phyloP scores from a whole-genome alignment of 2,113 vertebrate species.

The Embiotoca jacksoni region DNA sequence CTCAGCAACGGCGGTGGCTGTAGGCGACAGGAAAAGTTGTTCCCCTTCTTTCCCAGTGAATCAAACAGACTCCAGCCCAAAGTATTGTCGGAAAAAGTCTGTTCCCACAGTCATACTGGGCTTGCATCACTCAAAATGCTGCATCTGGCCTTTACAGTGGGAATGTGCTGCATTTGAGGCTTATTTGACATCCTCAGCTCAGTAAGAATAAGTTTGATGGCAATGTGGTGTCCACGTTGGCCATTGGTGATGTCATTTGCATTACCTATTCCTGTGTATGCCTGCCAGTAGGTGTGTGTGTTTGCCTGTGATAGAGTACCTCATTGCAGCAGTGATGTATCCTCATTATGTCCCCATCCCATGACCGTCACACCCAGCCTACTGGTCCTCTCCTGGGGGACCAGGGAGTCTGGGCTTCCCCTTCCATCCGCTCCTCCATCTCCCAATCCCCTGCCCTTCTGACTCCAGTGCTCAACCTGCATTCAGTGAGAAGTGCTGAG shows the following conservation, averaged over 20 bases:
- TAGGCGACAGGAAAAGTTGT: constrained; percentile 72
- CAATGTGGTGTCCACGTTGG: constrained; percentile 21
- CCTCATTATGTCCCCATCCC: constrained; percentile 78
- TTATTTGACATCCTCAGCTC: constrained; percentile 33
- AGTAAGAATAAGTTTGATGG: constrained; percentile 34
- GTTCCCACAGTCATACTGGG: constrained; percentile 66
- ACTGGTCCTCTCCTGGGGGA: constrained; percentile 57
- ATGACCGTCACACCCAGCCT: constrained; percentile 72
- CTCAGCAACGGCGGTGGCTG: constrained; percentile 56
- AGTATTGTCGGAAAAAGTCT: neutral
- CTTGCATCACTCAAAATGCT: constrained; percentile 21
- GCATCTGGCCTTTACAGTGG: constrained; percentile 30
- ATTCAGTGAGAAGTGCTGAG: constrained; percentile 50
- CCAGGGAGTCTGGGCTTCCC: constrained; percentile 65
- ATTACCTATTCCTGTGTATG: neutral
- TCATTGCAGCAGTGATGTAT: constrained; percentile 80
- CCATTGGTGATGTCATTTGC: constrained; percentile 17
- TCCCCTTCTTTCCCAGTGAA: constrained; percentile 71
- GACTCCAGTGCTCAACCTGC: constrained; percentile 23
- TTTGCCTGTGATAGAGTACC: constrained; percentile 67
- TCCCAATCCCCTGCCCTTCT: constrained; percentile 33
- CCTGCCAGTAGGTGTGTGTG: constrained; percentile 19
- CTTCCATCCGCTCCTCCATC: constrained; percentile 35
- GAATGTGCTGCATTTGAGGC: constrained; percentile 6
- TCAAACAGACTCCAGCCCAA: constrained; percentile 36